A percentile compares a stretch with the other conserved stretches of the same genome.
These are phyloP conservation scores for Drosophila fulvimacula DNA, from an alignment of 2,888 invertebrate genomes.

Conservation along the genomic window DNA sequence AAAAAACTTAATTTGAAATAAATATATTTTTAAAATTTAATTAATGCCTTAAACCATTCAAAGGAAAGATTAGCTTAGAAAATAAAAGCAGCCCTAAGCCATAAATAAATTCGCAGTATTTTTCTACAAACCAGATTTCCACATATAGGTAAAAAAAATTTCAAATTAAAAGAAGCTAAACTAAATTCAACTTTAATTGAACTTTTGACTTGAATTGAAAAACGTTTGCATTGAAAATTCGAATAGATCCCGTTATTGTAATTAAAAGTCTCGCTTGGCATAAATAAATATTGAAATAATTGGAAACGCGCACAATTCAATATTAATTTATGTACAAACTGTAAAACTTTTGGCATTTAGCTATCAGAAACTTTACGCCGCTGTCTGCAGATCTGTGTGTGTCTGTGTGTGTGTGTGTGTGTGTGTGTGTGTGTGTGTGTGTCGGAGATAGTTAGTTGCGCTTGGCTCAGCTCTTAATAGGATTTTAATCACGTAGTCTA, in stretches of 20 bases:
- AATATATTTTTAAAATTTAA: too few species aligned
- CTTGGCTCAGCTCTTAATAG: conserved; percentile 12
- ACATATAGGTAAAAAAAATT: too few species aligned
- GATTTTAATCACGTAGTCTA: conserved; percentile 56
- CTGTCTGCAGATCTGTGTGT: neutral
- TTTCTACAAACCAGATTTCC: too few species aligned
- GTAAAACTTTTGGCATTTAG: conserved; percentile 22
- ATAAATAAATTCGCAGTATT: too few species aligned
- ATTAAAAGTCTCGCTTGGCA: conserved; percentile 6
- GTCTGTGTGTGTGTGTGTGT: too few species aligned
- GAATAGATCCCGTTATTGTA: neutral
- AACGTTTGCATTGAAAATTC: neutral
- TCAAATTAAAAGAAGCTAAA: too few species aligned
- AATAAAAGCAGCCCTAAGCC: too few species aligned
- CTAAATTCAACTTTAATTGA: neutral
- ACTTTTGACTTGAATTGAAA: neutral
- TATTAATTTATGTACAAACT: conserved; percentile 22
- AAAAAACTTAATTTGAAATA: too few species aligned
- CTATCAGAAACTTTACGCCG: conserved; percentile 24
- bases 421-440: neutral
- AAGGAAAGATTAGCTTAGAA: too few species aligned
- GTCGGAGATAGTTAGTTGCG: neutral
- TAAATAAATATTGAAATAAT: conserved; percentile 19
- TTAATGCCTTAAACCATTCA: too few species aligned
- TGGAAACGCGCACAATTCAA: neutral